These are phyloP conservation scores for Fundulus diaphanus DNA, from an alignment of 2,797 vertebrate species.

Conservation along the genomic window DNA sequence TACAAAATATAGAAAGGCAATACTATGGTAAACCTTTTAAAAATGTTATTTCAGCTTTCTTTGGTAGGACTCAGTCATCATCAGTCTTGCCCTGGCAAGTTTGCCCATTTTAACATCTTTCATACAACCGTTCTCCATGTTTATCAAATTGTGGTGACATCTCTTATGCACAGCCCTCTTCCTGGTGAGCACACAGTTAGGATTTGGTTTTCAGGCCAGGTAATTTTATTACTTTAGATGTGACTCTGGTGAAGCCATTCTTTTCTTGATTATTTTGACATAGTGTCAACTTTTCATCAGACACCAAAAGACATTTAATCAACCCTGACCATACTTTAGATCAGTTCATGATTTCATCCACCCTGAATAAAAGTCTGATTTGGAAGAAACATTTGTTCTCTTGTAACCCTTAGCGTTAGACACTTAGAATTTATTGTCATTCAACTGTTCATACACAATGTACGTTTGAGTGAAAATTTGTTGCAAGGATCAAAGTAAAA, in stretches of 20 bases:
- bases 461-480: too few relatives aligned
- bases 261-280: neutral
- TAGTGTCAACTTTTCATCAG: too few relatives aligned
- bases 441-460: too few relatives aligned
- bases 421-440: too few relatives aligned
- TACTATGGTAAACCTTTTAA: neutral
- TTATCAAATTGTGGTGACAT: neutral
- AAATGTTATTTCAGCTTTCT: neutral
- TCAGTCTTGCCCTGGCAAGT: neutral
- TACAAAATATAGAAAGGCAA: too few relatives aligned
- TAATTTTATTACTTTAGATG: too few relatives aligned
- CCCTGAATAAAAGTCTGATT: neutral
- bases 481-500: too few relatives aligned
- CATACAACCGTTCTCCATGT: neutral
- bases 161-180: neutral
- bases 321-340: too few relatives aligned
- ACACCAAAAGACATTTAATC: too few relatives aligned
- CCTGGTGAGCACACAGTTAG: neutral
- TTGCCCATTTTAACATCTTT: neutral
- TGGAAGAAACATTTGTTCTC: neutral
- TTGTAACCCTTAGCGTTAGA: too few relatives aligned
- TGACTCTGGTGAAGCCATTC: too few relatives aligned
- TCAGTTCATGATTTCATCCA: neutral
- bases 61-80: neutral
- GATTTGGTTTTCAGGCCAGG: neutral